phyloP scores from a whole-genome alignment of 2,113 vertebrate species.

The Alces alces region DNA sequence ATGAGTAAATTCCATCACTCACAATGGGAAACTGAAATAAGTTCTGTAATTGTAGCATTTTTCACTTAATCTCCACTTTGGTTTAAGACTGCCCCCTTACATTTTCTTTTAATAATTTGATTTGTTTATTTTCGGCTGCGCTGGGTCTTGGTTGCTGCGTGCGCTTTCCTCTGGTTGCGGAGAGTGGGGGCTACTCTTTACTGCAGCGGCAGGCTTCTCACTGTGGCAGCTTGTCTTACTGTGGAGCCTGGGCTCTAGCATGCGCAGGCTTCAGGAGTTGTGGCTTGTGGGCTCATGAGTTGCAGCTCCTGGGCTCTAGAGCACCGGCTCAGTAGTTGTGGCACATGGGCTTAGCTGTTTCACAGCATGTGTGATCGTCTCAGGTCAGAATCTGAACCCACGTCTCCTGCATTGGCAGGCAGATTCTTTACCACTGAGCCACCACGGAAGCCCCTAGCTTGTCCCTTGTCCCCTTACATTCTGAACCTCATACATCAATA shows the following conservation, averaged over 20 bases:
- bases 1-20: background rate
- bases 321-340: accelerated
- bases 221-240: too few relatives aligned
- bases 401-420: background rate
- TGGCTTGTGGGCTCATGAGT: background rate
- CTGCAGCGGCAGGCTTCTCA: background rate
- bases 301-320: background rate
- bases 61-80: background rate
- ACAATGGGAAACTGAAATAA: background rate
- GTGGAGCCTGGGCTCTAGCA: background rate
- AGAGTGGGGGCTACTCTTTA: accelerated
- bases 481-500: background rate
- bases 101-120: background rate
- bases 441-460: background rate
- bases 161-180: background rate
- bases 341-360: accelerated
- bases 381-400: background rate
- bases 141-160: accelerated
- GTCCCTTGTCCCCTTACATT: background rate
- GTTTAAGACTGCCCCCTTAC: background rate
- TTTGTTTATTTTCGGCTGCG: background rate
- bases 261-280: accelerated
- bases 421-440: background rate
- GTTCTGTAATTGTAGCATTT: background rate
- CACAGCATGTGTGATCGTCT: background rate